A percentile compares a stretch with the other conserved stretches of the same genome.
Evolutionary conservation across 2,797 vertebrate species (phyloP).

Genomic region (Hipposideros larvatus): DNA sequence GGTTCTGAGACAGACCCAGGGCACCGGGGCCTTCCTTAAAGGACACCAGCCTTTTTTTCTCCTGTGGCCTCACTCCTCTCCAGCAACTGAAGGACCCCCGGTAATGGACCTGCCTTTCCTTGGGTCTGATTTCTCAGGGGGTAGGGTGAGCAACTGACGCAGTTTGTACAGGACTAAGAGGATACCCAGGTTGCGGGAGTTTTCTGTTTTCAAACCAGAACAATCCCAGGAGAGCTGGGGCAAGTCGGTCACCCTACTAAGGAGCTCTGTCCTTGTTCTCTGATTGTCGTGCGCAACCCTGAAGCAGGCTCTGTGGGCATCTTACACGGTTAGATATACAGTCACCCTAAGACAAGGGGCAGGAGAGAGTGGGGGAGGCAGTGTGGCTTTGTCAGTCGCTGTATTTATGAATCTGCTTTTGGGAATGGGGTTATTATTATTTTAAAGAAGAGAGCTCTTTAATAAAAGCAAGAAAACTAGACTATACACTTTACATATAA

Average conservation of each 20-base stretch:
- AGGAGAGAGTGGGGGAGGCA: neutral
- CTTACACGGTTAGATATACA: neutral
- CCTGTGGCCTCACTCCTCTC: neutral
- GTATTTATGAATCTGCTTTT: neutral
- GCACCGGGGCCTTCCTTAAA: neutral
- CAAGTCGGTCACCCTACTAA: too few species aligned
- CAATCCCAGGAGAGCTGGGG: neutral
- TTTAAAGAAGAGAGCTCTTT: conserved; percentile 1
- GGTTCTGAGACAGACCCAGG: neutral
- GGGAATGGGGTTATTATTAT: neutral
- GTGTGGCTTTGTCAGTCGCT: neutral
- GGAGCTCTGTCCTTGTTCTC: neutral
- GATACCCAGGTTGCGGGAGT: neutral
- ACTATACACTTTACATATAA: neutral
- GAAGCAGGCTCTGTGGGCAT: neutral
- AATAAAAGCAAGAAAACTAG: neutral
- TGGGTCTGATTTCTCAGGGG: neutral
- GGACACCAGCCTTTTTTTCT: neutral
- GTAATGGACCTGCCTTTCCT: neutral
- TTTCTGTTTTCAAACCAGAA: conserved; percentile 15
- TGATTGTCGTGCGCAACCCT: neutral
- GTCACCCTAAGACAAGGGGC: neutral
- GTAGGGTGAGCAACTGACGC: neutral
- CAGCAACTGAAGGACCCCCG: neutral
- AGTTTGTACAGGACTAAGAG: neutral